These are phyloP conservation scores for Ectropis crepuscularia DNA, from an alignment of 2,888 invertebrate genomes.

Conservation along the genomic window DNA sequence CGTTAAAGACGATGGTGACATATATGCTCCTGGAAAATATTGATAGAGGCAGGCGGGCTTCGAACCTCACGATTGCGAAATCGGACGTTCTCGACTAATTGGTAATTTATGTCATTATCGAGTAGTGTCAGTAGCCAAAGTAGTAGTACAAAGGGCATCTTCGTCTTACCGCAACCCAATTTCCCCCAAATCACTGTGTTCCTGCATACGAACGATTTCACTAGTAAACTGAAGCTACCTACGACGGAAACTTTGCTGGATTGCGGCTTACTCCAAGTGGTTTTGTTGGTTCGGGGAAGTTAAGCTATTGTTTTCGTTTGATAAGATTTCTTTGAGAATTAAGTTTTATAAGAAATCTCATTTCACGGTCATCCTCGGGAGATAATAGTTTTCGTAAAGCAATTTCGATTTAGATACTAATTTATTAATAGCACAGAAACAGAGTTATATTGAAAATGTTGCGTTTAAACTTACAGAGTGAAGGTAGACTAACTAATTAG, in stretches of 20 bases:
- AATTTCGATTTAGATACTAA: not conserved
- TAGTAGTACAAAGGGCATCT: no score
- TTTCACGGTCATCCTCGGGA: slow-evolving; percentile 1
- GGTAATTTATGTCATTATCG: no score
- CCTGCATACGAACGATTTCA: not conserved
- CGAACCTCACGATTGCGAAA: no score
- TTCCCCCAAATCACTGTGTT: not conserved
- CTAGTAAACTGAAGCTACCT: slow-evolving; percentile 42
- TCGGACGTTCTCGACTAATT: no score
- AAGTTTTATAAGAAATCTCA: slow-evolving; percentile 4
- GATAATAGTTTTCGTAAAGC: not conserved
- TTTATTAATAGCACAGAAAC: not conserved
- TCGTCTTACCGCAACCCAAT: not conserved
- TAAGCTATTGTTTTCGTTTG: slow-evolving; percentile 25
- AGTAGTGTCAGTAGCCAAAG: no score
- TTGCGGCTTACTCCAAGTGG: slow-evolving; percentile 40
- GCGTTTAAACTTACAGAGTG: no score
- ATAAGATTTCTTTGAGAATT: slow-evolving; percentile 23
- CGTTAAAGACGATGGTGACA: no score
- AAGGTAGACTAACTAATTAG: no score
- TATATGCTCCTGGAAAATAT: no score
- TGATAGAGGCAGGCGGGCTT: no score
- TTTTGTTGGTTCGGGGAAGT: slow-evolving; percentile 33
- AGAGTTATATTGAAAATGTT: no score
- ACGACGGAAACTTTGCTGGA: slow-evolving; percentile 40